A percentile compares a stretch with the other conserved stretches of the same genome.
These are phyloP conservation scores for Rhagonycha lutea DNA, from an alignment of 2,888 invertebrate genomes.

Conservation along the genomic window DNA sequence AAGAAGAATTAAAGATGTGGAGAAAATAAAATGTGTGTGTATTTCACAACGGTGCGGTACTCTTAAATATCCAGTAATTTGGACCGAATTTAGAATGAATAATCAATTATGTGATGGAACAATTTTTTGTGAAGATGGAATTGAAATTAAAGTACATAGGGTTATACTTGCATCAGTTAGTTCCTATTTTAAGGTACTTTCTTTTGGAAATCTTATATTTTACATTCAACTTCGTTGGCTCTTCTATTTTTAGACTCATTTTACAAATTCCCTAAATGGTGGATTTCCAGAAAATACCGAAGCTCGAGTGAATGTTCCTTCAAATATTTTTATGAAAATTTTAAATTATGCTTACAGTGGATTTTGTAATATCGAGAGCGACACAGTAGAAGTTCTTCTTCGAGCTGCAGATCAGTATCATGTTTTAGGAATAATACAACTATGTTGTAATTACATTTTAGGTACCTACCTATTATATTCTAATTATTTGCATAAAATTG, in stretches of 20 bases:
- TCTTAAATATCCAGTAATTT: conserved; percentile 68
- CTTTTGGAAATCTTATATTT: not conserved
- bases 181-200: conserved; percentile 65
- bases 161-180: conserved; percentile 73
- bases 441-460: conserved; percentile 70
- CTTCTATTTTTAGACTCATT: conserved; percentile 58
- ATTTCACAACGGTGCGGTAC: conserved; percentile 63
- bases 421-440: conserved; percentile 71
- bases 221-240: not conserved
- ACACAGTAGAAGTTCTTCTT: conserved; percentile 72
- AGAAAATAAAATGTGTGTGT: conserved; percentile 62
- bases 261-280: conserved; percentile 69
- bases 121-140: conserved; percentile 66
- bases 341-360: conserved; percentile 79
- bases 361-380: conserved; percentile 63
- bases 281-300: conserved; percentile 64
- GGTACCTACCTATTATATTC: conserved; percentile 28
- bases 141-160: conserved; percentile 68
- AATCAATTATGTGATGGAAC: conserved; percentile 73
- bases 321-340: conserved; percentile 65
- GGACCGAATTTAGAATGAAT: conserved; percentile 69
- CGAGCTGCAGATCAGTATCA: conserved; percentile 75
- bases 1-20: conserved; percentile 42
- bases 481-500: not conserved
- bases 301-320: conserved; percentile 64